A percentile compares a stretch with the other conserved stretches of the same genome.
These are phyloP conservation scores for Ferrisia virgata DNA, from an alignment of 2,888 invertebrate species.

Conservation along the genomic window DNA sequence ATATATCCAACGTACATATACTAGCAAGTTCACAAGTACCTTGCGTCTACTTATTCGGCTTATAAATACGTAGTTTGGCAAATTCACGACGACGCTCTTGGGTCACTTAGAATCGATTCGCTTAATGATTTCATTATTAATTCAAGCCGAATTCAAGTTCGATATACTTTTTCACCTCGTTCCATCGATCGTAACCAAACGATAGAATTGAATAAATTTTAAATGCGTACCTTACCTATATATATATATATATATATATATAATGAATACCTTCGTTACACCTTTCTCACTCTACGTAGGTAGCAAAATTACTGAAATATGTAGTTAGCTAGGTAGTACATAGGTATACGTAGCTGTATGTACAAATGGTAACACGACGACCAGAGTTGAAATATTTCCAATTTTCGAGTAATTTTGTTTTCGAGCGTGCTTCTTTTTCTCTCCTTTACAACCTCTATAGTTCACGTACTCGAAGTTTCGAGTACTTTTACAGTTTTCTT, in stretches of 20 bases:
- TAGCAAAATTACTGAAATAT: too few species aligned
- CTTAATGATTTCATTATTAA: conserved; percentile 5
- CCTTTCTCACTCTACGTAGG: too few species aligned
- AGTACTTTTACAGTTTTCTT: too few species aligned
- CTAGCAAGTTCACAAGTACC: not conserved
- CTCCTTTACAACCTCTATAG: too few species aligned
- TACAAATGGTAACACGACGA: not conserved
- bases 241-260: too few species aligned
- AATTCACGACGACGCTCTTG: not conserved
- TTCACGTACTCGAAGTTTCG: too few species aligned
- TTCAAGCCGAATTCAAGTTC: not conserved
- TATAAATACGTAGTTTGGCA: not conserved
- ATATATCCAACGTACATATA: too few species aligned
- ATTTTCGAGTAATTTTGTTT: not conserved
- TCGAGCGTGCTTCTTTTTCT: not conserved
- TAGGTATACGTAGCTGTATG: too few species aligned
- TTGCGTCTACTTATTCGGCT: not conserved
- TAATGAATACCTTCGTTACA: not conserved
- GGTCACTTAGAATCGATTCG: conserved; percentile 3
- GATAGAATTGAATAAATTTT: not conserved
- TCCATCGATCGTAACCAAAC: not conserved
- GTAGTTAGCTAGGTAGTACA: too few species aligned
- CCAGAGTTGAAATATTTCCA: not conserved
- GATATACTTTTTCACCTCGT: not conserved
- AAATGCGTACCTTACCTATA: not conserved